Evolutionary conservation across 2,888 invertebrate genomes (phyloP).

Genomic region (Pyrrhosoma nymphula): DNA sequence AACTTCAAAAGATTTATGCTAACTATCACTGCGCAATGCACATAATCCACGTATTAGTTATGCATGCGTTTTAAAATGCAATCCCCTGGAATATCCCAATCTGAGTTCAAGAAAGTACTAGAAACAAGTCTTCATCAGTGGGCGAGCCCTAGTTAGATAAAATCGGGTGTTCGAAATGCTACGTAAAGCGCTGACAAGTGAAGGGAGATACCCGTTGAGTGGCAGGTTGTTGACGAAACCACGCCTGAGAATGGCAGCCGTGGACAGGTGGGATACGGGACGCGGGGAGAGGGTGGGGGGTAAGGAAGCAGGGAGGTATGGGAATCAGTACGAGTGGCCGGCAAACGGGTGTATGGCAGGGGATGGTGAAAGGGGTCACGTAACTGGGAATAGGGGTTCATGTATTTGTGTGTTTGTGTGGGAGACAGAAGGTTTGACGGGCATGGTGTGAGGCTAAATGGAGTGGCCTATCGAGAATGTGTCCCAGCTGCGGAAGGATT

Average conservation of each 20-base stretch:
- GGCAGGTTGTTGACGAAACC: slow-evolving; percentile 56
- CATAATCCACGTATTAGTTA: too few species aligned
- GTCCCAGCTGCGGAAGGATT: neutral
- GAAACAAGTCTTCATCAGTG: too few species aligned
- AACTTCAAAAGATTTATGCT: too few species aligned
- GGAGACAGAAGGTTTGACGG: neutral
- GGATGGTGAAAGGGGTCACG: neutral
- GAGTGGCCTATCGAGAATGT: neutral
- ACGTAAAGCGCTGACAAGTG: neutral
- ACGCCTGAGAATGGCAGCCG: slow-evolving; percentile 51
- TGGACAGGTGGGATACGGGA: neutral
- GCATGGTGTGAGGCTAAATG: neutral
- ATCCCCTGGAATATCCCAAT: too few species aligned
- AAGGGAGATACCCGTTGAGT: neutral
- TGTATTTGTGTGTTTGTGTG: neutral
- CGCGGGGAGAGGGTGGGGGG: neutral
- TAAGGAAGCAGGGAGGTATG: neutral
- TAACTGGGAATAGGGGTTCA: neutral
- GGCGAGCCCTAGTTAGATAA: too few species aligned
- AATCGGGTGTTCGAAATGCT: too few species aligned
- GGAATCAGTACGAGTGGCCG: neutral
- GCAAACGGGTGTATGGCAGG: neutral
- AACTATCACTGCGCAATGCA: too few species aligned
- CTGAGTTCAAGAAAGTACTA: too few species aligned
- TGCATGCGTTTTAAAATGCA: too few species aligned